These are phyloP conservation scores for Chydorus sphaericus DNA, from an alignment of 2,888 invertebrate species.

Conservation along the genomic window DNA sequence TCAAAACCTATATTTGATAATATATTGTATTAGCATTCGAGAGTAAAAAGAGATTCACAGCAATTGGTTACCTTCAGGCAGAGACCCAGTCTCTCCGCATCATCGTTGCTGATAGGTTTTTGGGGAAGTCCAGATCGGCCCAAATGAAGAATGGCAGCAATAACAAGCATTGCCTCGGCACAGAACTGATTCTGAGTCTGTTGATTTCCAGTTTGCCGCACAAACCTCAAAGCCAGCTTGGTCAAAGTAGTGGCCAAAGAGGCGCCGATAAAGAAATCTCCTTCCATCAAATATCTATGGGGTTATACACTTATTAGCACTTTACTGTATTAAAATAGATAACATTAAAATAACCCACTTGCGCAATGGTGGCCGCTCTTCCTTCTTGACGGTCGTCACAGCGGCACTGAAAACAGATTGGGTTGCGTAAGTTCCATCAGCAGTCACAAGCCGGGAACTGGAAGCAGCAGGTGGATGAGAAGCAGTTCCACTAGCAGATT, in stretches of 20 bases:
- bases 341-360: slow-evolving; percentile 33
- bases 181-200: slow-evolving; percentile 42
- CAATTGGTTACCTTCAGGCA: slow-evolving; percentile 31
- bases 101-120: slow-evolving; percentile 87
- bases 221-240: slow-evolving; percentile 68
- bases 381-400: slow-evolving; percentile 37
- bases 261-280: slow-evolving; percentile 92
- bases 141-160: slow-evolving; percentile 69
- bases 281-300: slow-evolving; percentile 51
- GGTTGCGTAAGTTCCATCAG: slow-evolving; percentile 97
- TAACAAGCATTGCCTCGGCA: slow-evolving; percentile 74
- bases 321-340: not conserved
- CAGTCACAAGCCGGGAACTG: slow-evolving; percentile 55
- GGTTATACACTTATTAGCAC: not conserved
- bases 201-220: slow-evolving; percentile 29
- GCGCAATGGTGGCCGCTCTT: slow-evolving; percentile 61
- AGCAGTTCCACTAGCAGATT: slow-evolving; percentile 8
- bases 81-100: slow-evolving; percentile 67
- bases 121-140: slow-evolving; percentile 48
- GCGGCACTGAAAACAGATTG: slow-evolving; percentile 85
- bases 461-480: slow-evolving; percentile 16
- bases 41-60: not conserved
- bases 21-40: slow-evolving; percentile 16
- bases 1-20: slow-evolving; percentile 42
- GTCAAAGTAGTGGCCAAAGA: slow-evolving; percentile 78